Percentiles rank a stretch among this genome's conserved stretches.
phyloP scores from a whole-genome alignment of 37 sponge, comb jelly and placozoan species.

The Lycopodina hypogea region DNA sequence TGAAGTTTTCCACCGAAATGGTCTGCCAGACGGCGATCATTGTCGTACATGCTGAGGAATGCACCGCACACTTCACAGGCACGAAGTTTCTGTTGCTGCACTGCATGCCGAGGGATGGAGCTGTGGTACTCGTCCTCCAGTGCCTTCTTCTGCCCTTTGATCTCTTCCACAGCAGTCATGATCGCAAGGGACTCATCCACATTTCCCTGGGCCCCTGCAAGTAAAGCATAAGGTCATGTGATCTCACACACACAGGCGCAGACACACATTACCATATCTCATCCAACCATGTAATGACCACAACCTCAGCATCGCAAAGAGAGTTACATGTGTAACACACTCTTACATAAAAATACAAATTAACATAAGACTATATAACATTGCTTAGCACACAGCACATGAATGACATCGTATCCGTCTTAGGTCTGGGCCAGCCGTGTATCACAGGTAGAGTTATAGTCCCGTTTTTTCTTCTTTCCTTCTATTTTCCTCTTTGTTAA shows the following conservation, averaged over 20 bases:
- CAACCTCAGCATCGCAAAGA: not conserved
- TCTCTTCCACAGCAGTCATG: constrained; percentile 83
- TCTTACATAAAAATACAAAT: no score
- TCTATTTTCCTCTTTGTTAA: no score
- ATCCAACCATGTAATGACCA: no score
- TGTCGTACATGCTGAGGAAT: constrained; percentile 98
- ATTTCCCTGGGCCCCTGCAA: constrained; percentile 83
- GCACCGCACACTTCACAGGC: constrained; percentile 99
- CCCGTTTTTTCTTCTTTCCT: no score
- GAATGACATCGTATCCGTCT: no score
- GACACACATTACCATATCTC: not conserved
- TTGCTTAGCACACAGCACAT: no score
- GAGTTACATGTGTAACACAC: no score
- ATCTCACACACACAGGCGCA: not conserved
- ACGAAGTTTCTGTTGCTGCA: constrained; percentile 95
- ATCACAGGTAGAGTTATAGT: no score
- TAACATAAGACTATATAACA: no score
- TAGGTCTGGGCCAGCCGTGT: no score
- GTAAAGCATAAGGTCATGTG: no score
- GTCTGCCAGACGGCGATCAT: constrained; percentile 95
- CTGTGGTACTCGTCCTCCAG: constrained; percentile 92
- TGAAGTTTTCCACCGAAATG: constrained; percentile 99
- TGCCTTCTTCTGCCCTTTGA: constrained; percentile 81
- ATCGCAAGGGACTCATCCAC: constrained; percentile 92
- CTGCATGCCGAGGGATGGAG: constrained; percentile 75